Evolutionary conservation across 2,888 invertebrate genomes (phyloP), one percentile per base, ranked within the genome.

Genomic region (Drosophila formosana): DNA sequence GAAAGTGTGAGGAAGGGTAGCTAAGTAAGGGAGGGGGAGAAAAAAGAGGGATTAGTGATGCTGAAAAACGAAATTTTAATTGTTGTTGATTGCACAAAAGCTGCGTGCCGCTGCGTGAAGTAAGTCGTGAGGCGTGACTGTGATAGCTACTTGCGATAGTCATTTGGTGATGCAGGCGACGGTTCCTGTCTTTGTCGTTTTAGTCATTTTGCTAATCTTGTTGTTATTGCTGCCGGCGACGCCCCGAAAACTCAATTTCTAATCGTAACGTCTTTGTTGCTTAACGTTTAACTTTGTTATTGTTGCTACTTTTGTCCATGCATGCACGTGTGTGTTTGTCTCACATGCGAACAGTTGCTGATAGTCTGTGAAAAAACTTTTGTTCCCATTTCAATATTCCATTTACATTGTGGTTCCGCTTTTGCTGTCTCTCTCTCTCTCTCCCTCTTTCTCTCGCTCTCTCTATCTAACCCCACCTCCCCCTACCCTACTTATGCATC

Each of bases 21-120:
- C 57, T 52, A 47, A 51, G 53, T 9, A 9, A 32, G 32, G 32
- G 32, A 32, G 32, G 9, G 32, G 9, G 0, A 32, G 32, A 32
- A 32, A 32, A 32, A 9, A 9, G 32, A 32, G 18, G 18, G 18
- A 18, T 18, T 18, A 18, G 26, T 25, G 28, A 18, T 13, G 18
- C 23, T 9, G 58, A 9, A 47, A 39, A 13, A 11, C 18, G 18
- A 5, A 43, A 47, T 75, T 79, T 85, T 82, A 88, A 88, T 83
- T 79, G 74, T 37, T 51, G 28, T 30, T 85, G 60, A 83, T 83
- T 83, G 74, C 68, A 76, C 80, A 88, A 85, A 83, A 41, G 18
- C 13, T 41, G 71, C 64, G 46, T 13, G 45, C 25, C 45, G 62
- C 57, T 67, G 68, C 82, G 76, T 43, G 13, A 41, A 43, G 60